phyloP scores from a whole-genome alignment of 2,113 vertebrate species.

The Ailurus styani region DNA sequence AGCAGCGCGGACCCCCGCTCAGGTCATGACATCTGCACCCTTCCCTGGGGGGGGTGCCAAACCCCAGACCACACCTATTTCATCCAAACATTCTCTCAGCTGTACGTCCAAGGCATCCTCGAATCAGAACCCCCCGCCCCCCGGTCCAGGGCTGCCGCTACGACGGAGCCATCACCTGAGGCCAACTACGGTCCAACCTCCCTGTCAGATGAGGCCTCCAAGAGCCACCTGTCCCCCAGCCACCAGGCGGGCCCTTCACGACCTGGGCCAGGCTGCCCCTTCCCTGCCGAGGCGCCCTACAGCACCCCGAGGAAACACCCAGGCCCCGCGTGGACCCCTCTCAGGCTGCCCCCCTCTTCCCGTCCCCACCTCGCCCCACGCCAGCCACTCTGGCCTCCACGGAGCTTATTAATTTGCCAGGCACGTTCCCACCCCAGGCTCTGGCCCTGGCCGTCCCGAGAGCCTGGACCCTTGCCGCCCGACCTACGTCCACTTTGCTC shows the following conservation, averaged over 20 bases:
- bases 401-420: fast-evolving
- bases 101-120: background rate
- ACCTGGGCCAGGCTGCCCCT: background rate
- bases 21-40: no score
- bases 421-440: fast-evolving
- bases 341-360: background rate
- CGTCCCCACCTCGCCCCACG: fast-evolving
- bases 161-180: no score
- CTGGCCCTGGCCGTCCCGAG: fast-evolving
- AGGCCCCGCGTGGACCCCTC: no score
- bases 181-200: background rate
- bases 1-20: background rate
- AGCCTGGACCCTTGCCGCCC: background rate
- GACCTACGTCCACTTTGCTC: background rate
- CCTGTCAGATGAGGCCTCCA: fast-evolving
- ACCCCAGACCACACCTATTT: fast-evolving
- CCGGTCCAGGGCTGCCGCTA: fast-evolving
- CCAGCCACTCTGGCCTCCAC: background rate
- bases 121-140: no score
- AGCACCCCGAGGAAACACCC: background rate
- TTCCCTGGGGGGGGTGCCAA: background rate
- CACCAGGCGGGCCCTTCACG: no score
- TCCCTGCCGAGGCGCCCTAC: background rate
- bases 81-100: background rate
- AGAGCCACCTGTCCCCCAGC: no score